A percentile compares a stretch with the other conserved stretches of the same genome.
These are phyloP conservation scores for Papilio dardanus DNA, from an alignment of 1,140 invertebrate species.

Conservation along the genomic window DNA sequence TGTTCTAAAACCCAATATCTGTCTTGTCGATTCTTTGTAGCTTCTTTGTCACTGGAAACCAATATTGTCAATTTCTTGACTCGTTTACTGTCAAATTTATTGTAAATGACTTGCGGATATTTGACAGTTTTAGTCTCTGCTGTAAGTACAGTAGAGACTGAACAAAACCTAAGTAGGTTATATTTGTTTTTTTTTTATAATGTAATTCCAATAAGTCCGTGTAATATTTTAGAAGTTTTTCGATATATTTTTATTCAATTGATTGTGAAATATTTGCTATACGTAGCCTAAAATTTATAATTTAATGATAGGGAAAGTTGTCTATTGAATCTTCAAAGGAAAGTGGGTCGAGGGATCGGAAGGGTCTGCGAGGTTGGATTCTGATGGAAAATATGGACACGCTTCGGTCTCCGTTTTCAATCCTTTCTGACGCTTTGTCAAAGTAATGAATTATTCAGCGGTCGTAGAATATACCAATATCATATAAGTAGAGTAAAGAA, in stretches of 20 bases:
- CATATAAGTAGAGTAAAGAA: neutral
- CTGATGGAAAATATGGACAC: slow-evolving; percentile 1
- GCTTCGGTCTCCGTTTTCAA: slow-evolving; percentile 1
- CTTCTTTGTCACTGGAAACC: neutral
- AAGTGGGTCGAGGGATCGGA: neutral
- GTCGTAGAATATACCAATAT: neutral
- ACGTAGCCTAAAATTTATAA: neutral
- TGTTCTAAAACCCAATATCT: neutral
- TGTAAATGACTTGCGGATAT: neutral
- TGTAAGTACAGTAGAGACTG: no score
- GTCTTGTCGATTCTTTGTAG: neutral
- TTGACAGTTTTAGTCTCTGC: neutral
- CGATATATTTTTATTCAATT: neutral
- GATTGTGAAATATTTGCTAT: neutral
- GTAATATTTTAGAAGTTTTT: neutral
- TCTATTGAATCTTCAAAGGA: slow-evolving; percentile 19
- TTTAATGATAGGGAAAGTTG: neutral
- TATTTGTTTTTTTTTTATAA: neutral
- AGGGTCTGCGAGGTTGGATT: neutral
- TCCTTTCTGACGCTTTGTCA: neutral
- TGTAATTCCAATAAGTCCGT: neutral
- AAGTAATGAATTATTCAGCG: slow-evolving; percentile 9
- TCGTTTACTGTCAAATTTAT: neutral
- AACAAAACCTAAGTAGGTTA: no score
- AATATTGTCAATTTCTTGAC: neutral